A percentile compares a stretch with the other conserved stretches of the same genome.
These are phyloP conservation scores for Drosophila oshimai DNA, from an alignment of 1,140 invertebrate genomes.

Conservation along the genomic window DNA sequence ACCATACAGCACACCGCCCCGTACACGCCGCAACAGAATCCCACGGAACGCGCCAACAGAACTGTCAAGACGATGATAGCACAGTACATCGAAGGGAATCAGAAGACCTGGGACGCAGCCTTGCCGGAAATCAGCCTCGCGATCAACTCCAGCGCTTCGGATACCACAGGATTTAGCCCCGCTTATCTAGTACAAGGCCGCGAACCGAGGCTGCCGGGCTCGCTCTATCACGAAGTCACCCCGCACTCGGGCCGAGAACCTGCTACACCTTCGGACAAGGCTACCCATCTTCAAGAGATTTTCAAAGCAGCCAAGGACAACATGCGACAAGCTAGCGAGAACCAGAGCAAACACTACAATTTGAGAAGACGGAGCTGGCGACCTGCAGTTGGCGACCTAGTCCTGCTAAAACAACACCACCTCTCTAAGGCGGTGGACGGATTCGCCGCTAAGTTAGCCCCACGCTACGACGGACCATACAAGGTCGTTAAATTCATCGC, in stretches of 20 bases:
- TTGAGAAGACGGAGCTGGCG: background rate
- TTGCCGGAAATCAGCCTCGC: background rate
- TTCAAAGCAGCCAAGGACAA: background rate
- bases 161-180: background rate
- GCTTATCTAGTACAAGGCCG: background rate
- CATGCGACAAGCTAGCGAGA: background rate
- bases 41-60: constrained; percentile 9
- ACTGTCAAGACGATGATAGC: constrained; percentile 10
- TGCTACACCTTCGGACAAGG: background rate
- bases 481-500: background rate
- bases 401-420: background rate
- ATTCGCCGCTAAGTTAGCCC: background rate
- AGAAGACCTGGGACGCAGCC: background rate
- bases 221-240: background rate
- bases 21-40: background rate
- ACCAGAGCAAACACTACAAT: background rate
- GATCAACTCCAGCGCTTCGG: background rate
- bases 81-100: background rate
- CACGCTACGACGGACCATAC: background rate
- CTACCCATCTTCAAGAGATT: background rate
- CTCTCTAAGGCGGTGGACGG: background rate
- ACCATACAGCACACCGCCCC: too few relatives aligned
- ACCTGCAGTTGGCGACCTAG: background rate
- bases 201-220: background rate
- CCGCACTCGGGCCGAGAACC: background rate